Percentiles rank a stretch among this genome's conserved stretches.
phyloP scores from a whole-genome alignment of 2,113 vertebrate genomes.

The Chaetodon trifascialis region DNA sequence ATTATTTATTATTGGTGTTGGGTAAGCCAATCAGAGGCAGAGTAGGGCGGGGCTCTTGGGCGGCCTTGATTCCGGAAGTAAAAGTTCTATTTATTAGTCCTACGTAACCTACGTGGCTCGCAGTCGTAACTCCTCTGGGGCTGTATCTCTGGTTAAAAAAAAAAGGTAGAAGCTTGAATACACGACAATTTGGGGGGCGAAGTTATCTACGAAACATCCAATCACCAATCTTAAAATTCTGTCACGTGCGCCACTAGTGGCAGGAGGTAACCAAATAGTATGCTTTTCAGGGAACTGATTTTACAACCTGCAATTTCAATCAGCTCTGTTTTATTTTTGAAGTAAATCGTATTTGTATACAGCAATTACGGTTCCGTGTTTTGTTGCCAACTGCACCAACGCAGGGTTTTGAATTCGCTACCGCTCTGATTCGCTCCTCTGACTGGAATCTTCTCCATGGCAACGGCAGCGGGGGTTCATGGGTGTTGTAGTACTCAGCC shows the following conservation, averaged over 20 bases:
- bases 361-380: not conserved
- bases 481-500: not conserved
- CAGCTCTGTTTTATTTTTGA: not conserved
- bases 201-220: not conserved
- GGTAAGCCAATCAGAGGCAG: too few relatives aligned
- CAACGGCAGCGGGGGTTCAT: constrained; percentile 11
- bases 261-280: not conserved
- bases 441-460: constrained; percentile 5
- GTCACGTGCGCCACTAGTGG: not conserved
- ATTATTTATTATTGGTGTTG: not conserved
- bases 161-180: not conserved
- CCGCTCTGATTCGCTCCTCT: not conserved
- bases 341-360: not conserved
- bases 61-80: not conserved
- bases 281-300: not conserved
- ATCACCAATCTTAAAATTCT: not conserved
- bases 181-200: too few relatives aligned
- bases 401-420: not conserved
- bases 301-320: not conserved
- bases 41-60: too few relatives aligned
- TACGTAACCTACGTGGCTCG: not conserved
- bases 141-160: not conserved
- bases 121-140: not conserved
- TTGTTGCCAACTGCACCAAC: too few relatives aligned
- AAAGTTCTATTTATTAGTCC: not conserved